These are phyloP conservation scores for Gymnorhina tibicen DNA, from an alignment of 2,113 vertebrate genomes.

Conservation along the genomic window DNA sequence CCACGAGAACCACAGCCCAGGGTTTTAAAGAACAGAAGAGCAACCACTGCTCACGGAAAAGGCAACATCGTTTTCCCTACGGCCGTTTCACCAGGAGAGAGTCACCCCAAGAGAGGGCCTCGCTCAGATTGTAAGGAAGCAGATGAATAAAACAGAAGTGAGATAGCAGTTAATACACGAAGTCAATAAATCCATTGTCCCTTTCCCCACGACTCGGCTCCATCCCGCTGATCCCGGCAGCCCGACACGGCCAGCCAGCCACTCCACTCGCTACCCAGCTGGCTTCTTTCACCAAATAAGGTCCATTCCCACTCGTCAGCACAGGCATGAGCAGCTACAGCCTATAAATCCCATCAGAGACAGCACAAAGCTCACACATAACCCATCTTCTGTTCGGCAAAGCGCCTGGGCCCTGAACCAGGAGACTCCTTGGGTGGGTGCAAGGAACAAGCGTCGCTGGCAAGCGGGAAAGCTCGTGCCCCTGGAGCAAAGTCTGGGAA, in stretches of 20 bases:
- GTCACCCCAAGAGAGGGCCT: not conserved
- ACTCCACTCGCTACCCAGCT: not conserved
- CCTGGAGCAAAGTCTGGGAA: not conserved
- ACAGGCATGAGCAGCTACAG: not conserved
- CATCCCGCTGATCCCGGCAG: not conserved
- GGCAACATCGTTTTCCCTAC: not conserved
- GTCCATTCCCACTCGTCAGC: not conserved
- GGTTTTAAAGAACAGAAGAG: not conserved
- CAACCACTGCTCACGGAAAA: not conserved
- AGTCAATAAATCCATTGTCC: not conserved
- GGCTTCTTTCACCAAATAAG: slow-evolving; percentile 41
- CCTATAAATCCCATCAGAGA: not conserved
- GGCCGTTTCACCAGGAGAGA: fast-evolving
- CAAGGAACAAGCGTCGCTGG: fast-evolving
- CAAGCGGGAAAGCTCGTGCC: not conserved
- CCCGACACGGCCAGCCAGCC: not conserved
- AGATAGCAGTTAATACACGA: not conserved
- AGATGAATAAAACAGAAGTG: not conserved
- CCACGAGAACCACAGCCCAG: not conserved
- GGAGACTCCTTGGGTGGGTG: not conserved
- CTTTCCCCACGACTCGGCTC: not conserved
- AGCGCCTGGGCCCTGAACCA: not conserved
- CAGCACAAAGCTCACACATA: not conserved
- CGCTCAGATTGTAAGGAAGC: not conserved
- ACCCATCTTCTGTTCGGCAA: not conserved